Percentiles rank a stretch among this genome's conserved stretches.
These are phyloP conservation scores for Lycopodina hypogea DNA, from an alignment of 37 sponge, comb jelly and placozoan genomes.

Conservation along the genomic window DNA sequence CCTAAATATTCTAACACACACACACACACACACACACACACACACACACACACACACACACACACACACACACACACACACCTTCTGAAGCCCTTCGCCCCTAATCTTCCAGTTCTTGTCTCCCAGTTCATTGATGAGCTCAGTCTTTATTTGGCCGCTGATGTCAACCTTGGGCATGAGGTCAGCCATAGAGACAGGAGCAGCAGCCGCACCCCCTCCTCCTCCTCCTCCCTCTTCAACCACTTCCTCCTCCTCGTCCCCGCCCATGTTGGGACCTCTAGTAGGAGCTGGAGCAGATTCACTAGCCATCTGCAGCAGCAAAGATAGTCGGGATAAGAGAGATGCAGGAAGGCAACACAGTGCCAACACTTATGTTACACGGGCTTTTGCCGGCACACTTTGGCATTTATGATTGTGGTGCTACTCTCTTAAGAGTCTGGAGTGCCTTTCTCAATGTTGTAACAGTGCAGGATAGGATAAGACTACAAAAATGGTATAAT, in stretches of 20 bases:
- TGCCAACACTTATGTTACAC: too few relatives aligned
- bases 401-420: too few relatives aligned
- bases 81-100: slow-evolving; percentile 75
- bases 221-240: slow-evolving; percentile 38
- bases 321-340: neutral
- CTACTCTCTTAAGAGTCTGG: too few relatives aligned
- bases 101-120: slow-evolving; percentile 94
- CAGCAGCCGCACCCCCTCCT: slow-evolving; percentile 5
- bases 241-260: slow-evolving; percentile 19
- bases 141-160: slow-evolving; percentile 70
- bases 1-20: too few relatives aligned
- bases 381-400: too few relatives aligned
- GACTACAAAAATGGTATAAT: too few relatives aligned
- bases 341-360: neutral
- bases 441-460: too few relatives aligned
- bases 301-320: slow-evolving; percentile 23
- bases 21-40: too few relatives aligned
- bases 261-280: slow-evolving; percentile 56
- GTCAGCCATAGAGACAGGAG: slow-evolving; percentile 61
- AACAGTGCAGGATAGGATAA: too few relatives aligned
- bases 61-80: slow-evolving; percentile 6
- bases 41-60: too few relatives aligned
- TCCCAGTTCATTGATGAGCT: slow-evolving; percentile 65
- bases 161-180: slow-evolving; percentile 84
- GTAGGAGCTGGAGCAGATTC: slow-evolving; percentile 67